These are phyloP conservation scores for Drosophila suzukii DNA, from an alignment of 1,140 invertebrate genomes.

Conservation along the genomic window DNA sequence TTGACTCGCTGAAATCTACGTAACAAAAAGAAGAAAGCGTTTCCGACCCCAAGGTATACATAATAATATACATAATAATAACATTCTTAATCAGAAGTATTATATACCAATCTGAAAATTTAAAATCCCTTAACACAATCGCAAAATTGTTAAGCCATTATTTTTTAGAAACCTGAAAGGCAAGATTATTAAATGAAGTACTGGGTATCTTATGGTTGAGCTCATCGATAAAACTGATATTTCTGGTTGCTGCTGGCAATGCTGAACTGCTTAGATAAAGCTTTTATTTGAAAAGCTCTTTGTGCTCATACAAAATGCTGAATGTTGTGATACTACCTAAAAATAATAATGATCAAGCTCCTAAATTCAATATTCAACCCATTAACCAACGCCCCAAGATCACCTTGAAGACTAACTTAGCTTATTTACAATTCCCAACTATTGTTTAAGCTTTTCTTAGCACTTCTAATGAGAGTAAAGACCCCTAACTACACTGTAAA, in stretches of 20 bases:
- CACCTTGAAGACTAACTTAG: slow-evolving; percentile 31
- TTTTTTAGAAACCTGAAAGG: not conserved
- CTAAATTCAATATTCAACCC: not conserved
- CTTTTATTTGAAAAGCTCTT: slow-evolving; percentile 10
- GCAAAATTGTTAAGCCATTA: no score
- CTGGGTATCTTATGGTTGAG: not conserved
- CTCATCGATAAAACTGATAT: not conserved
- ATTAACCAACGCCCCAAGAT: slow-evolving; percentile 3
- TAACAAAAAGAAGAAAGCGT: not conserved
- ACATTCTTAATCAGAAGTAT: not conserved
- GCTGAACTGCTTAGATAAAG: not conserved
- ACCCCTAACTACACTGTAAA: not conserved
- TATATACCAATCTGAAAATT: not conserved
- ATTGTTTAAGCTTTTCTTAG: slow-evolving; percentile 6
- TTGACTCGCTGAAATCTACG: not conserved
- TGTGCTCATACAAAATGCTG: not conserved
- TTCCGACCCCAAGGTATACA: no score
- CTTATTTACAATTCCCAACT: slow-evolving; percentile 17
- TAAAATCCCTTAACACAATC: no score
- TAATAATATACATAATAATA: not conserved
- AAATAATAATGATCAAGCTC: not conserved
- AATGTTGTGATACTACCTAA: not conserved
- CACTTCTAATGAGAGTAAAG: not conserved
- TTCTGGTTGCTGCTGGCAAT: not conserved
- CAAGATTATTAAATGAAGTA: not conserved